These are phyloP conservation scores for Phocoena phocoena DNA, from an alignment of 2,113 vertebrate genomes.

Conservation along the genomic window DNA sequence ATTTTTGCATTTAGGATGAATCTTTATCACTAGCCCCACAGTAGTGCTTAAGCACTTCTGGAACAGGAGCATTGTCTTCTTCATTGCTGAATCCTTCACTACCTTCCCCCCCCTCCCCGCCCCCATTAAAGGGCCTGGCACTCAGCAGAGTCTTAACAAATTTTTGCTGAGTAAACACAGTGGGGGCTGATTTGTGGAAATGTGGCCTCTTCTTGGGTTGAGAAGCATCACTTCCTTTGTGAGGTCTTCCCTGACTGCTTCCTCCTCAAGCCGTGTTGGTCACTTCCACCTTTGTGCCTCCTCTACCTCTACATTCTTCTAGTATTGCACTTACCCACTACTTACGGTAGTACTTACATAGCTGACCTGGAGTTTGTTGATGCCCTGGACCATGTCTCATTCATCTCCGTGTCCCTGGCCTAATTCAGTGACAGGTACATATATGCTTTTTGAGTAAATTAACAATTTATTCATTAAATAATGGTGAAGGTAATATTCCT, in stretches of 20 bases:
- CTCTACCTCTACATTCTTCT: not conserved
- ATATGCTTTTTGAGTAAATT: not conserved
- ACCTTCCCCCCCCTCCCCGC: not conserved
- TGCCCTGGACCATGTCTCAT: not conserved
- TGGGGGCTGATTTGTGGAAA: not conserved
- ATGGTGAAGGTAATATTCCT: not conserved
- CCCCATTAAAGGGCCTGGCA: not conserved
- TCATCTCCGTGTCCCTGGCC: not conserved
- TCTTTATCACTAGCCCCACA: not conserved
- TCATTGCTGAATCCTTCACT: not conserved
- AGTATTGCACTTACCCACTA: no score
- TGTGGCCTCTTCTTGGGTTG: not conserved
- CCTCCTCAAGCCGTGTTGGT: not conserved
- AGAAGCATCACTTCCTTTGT: not conserved
- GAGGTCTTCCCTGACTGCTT: not conserved
- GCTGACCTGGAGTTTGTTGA: not conserved
- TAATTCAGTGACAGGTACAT: not conserved
- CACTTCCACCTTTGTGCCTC: not conserved
- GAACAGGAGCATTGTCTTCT: not conserved
- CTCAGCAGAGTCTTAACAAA: not conserved
- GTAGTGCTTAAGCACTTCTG: not conserved
- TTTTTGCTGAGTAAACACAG: not conserved
- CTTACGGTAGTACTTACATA: not conserved
- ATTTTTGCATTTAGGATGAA: not conserved
- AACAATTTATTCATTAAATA: not conserved